A percentile compares a stretch with the other conserved stretches of the same genome.
phyloP scores from a whole-genome alignment of 1,140 invertebrate genomes.

The Dendroctonus ponderosae region DNA sequence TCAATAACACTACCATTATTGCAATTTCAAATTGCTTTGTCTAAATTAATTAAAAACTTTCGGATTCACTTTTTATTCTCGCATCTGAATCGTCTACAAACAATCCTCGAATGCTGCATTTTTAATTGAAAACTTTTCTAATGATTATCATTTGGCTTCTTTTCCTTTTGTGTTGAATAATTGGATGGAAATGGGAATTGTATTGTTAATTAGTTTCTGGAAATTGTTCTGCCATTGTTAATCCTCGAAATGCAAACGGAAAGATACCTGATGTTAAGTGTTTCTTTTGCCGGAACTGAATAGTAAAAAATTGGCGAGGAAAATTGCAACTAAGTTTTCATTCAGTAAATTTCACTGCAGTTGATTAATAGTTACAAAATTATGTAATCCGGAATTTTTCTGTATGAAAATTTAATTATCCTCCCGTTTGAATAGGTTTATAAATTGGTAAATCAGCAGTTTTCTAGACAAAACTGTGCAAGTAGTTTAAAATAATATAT shows the following conservation, averaged over 20 bases:
- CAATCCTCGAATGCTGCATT: constrained; percentile 15
- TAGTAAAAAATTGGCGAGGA: too few relatives aligned
- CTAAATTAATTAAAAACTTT: constrained; percentile 25
- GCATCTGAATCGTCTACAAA: constrained; percentile 13
- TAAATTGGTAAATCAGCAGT: too few relatives aligned
- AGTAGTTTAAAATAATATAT: too few relatives aligned
- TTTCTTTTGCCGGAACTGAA: too few relatives aligned
- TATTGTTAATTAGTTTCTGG: neutral
- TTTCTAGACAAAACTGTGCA: too few relatives aligned
- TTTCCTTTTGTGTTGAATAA: constrained; percentile 10
- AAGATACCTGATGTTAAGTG: neutral
- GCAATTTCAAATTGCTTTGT: constrained; percentile 3
- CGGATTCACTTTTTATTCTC: neutral
- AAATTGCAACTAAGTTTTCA: too few relatives aligned
- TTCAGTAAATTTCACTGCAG: too few relatives aligned
- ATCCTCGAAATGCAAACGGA: neutral
- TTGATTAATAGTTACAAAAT: too few relatives aligned
- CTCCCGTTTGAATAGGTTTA: too few relatives aligned
- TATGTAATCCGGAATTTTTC: too few relatives aligned
- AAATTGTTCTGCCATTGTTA: neutral
- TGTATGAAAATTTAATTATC: too few relatives aligned
- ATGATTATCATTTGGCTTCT: constrained; percentile 17
- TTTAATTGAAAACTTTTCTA: constrained; percentile 26
- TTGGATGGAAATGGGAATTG: constrained; percentile 13
- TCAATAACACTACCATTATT: neutral